phyloP scores from a whole-genome alignment of 2,888 invertebrate species.

The Drosophila picticornis region DNA sequence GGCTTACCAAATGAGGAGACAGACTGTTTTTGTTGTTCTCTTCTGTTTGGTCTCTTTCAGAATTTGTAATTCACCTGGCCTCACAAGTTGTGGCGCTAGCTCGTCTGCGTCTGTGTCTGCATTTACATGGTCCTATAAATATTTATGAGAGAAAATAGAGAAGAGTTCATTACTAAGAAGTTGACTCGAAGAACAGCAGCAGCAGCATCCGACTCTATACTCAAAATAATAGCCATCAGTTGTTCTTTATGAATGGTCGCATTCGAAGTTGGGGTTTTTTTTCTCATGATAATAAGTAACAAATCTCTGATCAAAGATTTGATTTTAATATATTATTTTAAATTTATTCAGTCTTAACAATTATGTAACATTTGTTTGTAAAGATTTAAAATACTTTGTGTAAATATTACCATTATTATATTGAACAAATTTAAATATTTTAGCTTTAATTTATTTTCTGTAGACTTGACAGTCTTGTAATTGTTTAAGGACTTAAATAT shows the following conservation, averaged over 20 bases:
- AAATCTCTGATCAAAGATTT: background rate
- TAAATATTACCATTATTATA: background rate
- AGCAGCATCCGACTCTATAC: slow-evolving; percentile 2
- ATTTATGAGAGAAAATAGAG: slow-evolving; percentile 74
- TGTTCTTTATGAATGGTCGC: slow-evolving; percentile 35
- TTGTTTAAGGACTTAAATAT: background rate
- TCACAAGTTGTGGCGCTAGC: slow-evolving; percentile 75
- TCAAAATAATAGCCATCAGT: background rate
- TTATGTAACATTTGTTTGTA: background rate
- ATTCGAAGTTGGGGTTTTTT: background rate
- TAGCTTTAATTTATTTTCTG: background rate
- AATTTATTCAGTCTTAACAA: background rate
- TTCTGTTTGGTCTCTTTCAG: slow-evolving; percentile 45
- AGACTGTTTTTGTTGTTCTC: slow-evolving; percentile 30
- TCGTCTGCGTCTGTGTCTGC: slow-evolving; percentile 38
- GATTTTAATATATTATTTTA: background rate
- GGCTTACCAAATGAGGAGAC: slow-evolving; percentile 81
- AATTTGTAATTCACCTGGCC: slow-evolving; percentile 73
- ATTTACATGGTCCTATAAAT: slow-evolving; percentile 73
- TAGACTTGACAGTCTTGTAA: background rate
- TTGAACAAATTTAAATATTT: no score
- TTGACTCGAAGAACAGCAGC: background rate
- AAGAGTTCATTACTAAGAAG: slow-evolving; percentile 64
- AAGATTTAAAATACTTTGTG: background rate
- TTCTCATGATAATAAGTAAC: slow-evolving; percentile 19